phyloP scores from a whole-genome alignment of 2,113 vertebrate genomes.

The Dicentrarchus labrax region DNA sequence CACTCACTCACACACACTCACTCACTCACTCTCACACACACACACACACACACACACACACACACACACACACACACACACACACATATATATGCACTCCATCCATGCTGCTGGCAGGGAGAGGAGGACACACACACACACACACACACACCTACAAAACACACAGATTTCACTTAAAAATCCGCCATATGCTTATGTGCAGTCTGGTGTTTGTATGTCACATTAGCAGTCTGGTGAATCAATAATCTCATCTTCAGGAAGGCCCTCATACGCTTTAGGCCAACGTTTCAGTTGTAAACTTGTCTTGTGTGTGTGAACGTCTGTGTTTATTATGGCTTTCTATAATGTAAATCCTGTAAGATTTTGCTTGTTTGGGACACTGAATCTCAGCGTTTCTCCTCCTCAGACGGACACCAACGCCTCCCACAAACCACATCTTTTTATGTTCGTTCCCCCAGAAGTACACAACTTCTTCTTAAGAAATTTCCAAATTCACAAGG shows the following conservation, averaged over 20 bases:
- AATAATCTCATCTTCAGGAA: background rate
- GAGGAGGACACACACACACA: background rate
- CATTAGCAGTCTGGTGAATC: conserved; percentile 16
- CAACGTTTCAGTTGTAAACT: conserved; percentile 7
- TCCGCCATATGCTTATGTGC: background rate
- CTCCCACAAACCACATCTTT: background rate
- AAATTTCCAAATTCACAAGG: conserved; percentile 20
- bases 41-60: conserved; percentile 35
- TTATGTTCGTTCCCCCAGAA: background rate
- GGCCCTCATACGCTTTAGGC: background rate
- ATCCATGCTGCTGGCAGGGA: conserved; percentile 37
- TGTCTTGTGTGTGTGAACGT: background rate
- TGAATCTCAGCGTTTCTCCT: background rate
- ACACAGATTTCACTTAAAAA: conserved; percentile 25
- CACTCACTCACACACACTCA: conserved; percentile 52
- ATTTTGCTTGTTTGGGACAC: background rate
- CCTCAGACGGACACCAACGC: background rate
- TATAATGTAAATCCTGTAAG: background rate
- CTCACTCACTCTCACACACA: conserved; percentile 33
- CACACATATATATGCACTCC: background rate
- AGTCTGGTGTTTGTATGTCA: conserved; percentile 8
- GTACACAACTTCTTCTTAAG: background rate
- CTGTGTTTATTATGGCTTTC: conserved; percentile 7
- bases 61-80: conserved; percentile 15
- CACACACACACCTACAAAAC: conserved; percentile 29